A percentile compares a stretch with the other conserved stretches of the same genome.
phyloP scores from a whole-genome alignment of 2,888 invertebrate species.

The Tiliacea citrago region DNA sequence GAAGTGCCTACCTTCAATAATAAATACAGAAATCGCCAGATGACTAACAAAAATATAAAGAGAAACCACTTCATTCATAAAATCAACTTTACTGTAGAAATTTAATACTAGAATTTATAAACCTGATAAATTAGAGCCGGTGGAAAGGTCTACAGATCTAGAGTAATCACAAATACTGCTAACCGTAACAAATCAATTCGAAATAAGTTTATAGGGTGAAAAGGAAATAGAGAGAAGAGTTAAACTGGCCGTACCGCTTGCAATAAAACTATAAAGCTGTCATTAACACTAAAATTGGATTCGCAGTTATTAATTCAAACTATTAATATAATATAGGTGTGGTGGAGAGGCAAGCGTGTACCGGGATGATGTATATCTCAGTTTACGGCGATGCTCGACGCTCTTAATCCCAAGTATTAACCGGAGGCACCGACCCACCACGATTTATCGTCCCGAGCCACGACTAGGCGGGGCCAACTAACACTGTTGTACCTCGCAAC shows the following conservation, averaged over 20 bases:
- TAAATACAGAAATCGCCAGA: constrained; percentile 22
- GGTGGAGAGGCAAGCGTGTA: constrained; percentile 67
- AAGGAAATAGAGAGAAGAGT: constrained; percentile 32
- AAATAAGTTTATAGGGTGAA: constrained; percentile 15
- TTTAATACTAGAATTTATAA: constrained; percentile 11
- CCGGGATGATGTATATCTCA: constrained; percentile 78
- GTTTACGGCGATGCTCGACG: constrained; percentile 79
- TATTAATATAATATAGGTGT: constrained; percentile 70
- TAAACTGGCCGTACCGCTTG: neutral
- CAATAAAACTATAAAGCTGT: constrained; percentile 45
- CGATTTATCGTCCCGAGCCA: constrained; percentile 80
- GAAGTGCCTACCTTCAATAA: constrained; percentile 22
- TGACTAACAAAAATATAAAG: constrained; percentile 29
- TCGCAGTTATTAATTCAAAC: constrained; percentile 64
- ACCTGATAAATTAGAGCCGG: constrained; percentile 19
- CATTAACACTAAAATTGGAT: constrained; percentile 58
- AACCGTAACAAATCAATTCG: constrained; percentile 34
- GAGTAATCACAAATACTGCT: constrained; percentile 33
- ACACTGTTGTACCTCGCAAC: constrained; percentile 77
- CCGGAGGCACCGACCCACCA: constrained; percentile 77
- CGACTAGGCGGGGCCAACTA: constrained; percentile 75
- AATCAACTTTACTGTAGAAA: constrained; percentile 28
- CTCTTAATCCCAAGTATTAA: constrained; percentile 83
- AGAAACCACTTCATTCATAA: constrained; percentile 41
- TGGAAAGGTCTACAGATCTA: constrained; percentile 31